These are phyloP conservation scores for Proctacanthus coquilletti DNA, from an alignment of 1,140 invertebrate genomes.

Conservation along the genomic window DNA sequence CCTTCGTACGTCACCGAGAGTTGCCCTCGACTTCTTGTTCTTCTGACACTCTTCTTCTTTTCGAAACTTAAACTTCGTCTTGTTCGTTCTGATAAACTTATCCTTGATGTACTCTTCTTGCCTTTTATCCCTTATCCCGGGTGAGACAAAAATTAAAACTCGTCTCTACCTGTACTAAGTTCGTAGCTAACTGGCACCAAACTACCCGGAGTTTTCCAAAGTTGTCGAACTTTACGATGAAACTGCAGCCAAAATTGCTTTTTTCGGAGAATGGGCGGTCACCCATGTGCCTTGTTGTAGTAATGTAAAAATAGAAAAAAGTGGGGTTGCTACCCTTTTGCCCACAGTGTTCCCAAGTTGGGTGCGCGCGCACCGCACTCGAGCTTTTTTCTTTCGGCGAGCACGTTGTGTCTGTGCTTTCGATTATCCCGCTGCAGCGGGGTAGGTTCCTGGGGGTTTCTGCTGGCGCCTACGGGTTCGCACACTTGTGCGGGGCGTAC, in stretches of 20 bases:
- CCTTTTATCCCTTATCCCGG: not conserved
- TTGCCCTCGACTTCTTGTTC: too few species aligned
- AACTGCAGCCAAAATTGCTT: constrained; percentile 14
- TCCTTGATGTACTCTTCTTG: not conserved
- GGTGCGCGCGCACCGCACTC: too few species aligned
- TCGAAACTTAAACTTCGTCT: not conserved
- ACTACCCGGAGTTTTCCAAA: constrained; percentile 26
- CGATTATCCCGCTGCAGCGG: too few species aligned
- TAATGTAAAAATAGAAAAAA: too few species aligned
- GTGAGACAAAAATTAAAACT: constrained; percentile 9
- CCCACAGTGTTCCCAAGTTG: too few species aligned
- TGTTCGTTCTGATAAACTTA: not conserved
- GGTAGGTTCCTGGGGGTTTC: constrained; percentile 3
- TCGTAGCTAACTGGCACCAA: constrained; percentile 29
- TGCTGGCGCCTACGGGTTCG: too few species aligned
- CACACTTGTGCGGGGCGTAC: too few species aligned
- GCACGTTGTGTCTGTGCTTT: too few species aligned
- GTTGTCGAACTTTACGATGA: constrained; percentile 26
- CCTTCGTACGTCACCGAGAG: too few species aligned
- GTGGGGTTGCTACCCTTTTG: too few species aligned
- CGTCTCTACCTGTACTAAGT: constrained; percentile 32
- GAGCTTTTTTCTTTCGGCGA: too few species aligned
- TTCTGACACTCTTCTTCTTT: not conserved
- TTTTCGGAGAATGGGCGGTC: constrained; percentile 1
- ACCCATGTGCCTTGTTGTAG: too few species aligned